Base-by-base conservation (phyloP, 2,888 invertebrate species). In the Eupithecia pulchellata region DNA sequence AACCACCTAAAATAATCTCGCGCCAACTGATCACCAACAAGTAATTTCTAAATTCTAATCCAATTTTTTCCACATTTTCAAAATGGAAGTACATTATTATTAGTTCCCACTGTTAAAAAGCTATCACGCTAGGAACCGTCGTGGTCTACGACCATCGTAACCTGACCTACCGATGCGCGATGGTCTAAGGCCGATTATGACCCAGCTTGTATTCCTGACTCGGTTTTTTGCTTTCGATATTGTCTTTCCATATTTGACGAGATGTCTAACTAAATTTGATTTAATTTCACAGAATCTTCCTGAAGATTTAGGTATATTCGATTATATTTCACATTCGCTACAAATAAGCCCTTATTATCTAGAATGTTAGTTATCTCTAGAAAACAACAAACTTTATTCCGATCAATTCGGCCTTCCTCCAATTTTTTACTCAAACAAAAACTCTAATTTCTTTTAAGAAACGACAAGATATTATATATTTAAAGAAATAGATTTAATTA, bases 91-190 rank as follows among this genome's bases (percentile, higher is more conserved):
- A 83, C 79, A 80, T 17, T 79, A 80, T 76, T 76, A 80, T 76
- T 77, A 78, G 78, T 88, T 90, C 90, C 87, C 90, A 89, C 83
- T 88, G 85, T 89, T 87, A 87, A 87, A 86, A 89, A 76, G 88
- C 85, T 89, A 91, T 90, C 88, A 89, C 78, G 79, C 75, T 68
- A 84, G 81, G 80, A 84, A 78, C 83, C 88, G 77, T 86, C 86
- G 86, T 87, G 84, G 83, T 62, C 66, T 58, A 32, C 66, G 72
- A 75, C 86, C 84, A 86, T 34, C 71, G 39, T 67, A 34, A 3
- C 20, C 61, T 78, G 86, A 82, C 55, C 86, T 76, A 9, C 72
- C 63, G 42, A 9, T 42, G 9, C n/a, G n/a, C n/a, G n/a, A n/a
- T n/a, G n/a, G n/a, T n/a, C 42, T 47, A n/a, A 42, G 20, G 42